Base-by-base conservation (phyloP, 2,888 invertebrate genomes). In the Rhamnusium bicolor region DNA sequence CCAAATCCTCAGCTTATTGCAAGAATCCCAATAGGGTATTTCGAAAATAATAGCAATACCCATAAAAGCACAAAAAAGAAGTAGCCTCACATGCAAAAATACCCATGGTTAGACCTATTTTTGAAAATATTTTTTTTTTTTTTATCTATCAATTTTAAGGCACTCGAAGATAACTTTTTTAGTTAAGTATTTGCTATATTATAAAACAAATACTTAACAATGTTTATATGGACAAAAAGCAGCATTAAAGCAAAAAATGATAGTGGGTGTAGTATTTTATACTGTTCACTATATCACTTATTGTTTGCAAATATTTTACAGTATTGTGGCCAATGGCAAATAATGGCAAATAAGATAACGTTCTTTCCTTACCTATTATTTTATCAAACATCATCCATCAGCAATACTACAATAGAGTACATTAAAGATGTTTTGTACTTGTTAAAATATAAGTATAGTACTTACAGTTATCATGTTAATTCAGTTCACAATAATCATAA, bases 11-110 rank as follows among this genome's bases (percentile, higher is more conserved):
- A 3, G 10, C 32, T 29, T 63, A 49, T 63, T 63, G 51, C 51
- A 63, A 49, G 19, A 61, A 6, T 61, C 14, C 46, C 47, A 61
- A 58, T 12, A 54, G 21, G 16, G 8, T 16, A 2, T 16, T 58
- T 12, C 4, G 12, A 32, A 40, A 40, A 40, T 19, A 51, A 10
- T 51, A 51, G 21, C 19, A 61, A 61, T 61, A 61, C 61, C 21
- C 61, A 63, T 63, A 63, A 49, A 49, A 63, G 27, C 63, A 49
- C 49, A 27, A 49, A 65, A n/a, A 53, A 65, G 53, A 65, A 14
- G 53, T 65, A 65, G 65, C 65, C 65, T 65, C 65, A 65, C 53
- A 65, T 65, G 53, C 29, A 65, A 32, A 32, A 7, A 53, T 16
- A 58, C 12, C 21, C 10, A 14, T 47, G 24, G 51, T 53, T 53